Evolutionary conservation across 2,797 vertebrate genomes (phyloP), one percentile per base, ranked within the genome.

Genomic region (Pseudocheirus occidentalis): DNA sequence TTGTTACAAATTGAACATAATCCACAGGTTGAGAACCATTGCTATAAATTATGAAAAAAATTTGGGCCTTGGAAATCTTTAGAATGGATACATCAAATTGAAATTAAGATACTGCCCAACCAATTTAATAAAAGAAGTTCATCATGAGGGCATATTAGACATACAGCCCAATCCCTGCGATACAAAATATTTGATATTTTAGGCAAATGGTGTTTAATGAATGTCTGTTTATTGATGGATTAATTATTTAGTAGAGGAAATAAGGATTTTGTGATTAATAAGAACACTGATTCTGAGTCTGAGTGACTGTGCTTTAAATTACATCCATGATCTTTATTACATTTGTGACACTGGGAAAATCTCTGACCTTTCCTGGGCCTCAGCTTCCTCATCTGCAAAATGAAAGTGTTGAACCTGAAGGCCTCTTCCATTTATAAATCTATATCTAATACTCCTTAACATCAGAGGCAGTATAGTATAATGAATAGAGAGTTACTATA

Each of bases 241-340:
- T 40, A 40, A 73, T 66, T 62, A 52, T 54, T 94, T 73, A 55
- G 55, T 93, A 57, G 57, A 95, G 31, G 50, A 96, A 94, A 55
- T 56, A 81, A 94, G 81, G 91, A 96, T 95, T 98, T 97, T 94
- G 55, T 92, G 66, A 97, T 97, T 93, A 97, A 62, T n/a, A 28
- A 50, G 73, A 28, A 11, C 10, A 27, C 40, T 87, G 73, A 50
- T 50, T 27, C 73, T 87, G 2, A 50, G 24, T 46, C 21, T 87
- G 73, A 40, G 18, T 73, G n/a, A 27, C 10, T 87, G 28, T 2
- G 21, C 10, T 87, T 87, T 46, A 87, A 81, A 81, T 81, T 87
- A 7, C 3, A 27, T 40, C 7, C 13, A 1, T 87, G 73, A 46
- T 50, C 73, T 34, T 87, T 81, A 46, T 81, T 46, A 46, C 2